These are phyloP conservation scores for Hyposmocoma kahamanoa DNA, from an alignment of 1,140 invertebrate species.

Conservation along the genomic window DNA sequence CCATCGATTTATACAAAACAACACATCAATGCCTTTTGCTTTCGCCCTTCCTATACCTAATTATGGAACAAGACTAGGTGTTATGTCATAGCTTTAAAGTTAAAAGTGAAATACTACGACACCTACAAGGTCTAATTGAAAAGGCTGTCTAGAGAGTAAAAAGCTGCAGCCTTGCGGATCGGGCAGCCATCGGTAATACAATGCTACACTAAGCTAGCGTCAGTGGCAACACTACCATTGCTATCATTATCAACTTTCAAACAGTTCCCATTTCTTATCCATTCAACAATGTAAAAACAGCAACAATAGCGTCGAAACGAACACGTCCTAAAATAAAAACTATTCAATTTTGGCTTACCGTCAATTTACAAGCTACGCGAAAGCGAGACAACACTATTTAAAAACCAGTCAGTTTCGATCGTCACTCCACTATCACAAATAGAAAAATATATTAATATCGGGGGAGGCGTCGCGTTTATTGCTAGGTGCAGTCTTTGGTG, in stretches of 20 bases:
- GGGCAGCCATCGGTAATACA: conserved; percentile 27
- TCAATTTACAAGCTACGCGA: conserved; percentile 19
- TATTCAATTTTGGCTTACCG: not conserved
- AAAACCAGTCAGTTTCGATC: conserved; percentile 1
- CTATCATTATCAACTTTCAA: not conserved
- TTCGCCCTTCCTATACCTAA: conserved; percentile 17
- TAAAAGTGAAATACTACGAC: conserved; percentile 30
- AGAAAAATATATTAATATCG: conserved; percentile 60
- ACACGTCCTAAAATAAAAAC: not conserved
- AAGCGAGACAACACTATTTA: conserved; percentile 23
- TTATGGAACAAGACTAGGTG: conserved; percentile 30
- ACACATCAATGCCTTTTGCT: conserved; percentile 16
- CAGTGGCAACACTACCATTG: not conserved
- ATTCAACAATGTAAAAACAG: not conserved
- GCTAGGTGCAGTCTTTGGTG: conserved; percentile 50
- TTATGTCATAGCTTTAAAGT: conserved; percentile 22
- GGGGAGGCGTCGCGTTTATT: conserved; percentile 23
- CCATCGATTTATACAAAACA: conserved; percentile 19
- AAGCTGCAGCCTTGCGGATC: conserved; percentile 53
- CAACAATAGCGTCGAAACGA: not conserved
- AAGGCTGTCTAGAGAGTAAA: conserved; percentile 19
- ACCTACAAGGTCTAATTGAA: conserved; percentile 35
- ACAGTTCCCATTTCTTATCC: not conserved
- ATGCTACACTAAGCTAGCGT: conserved; percentile 28
- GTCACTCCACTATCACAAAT: conserved; percentile 41